These are phyloP conservation scores for Drosophila jambulina DNA, from an alignment of 1,140 invertebrate species.

Conservation along the genomic window DNA sequence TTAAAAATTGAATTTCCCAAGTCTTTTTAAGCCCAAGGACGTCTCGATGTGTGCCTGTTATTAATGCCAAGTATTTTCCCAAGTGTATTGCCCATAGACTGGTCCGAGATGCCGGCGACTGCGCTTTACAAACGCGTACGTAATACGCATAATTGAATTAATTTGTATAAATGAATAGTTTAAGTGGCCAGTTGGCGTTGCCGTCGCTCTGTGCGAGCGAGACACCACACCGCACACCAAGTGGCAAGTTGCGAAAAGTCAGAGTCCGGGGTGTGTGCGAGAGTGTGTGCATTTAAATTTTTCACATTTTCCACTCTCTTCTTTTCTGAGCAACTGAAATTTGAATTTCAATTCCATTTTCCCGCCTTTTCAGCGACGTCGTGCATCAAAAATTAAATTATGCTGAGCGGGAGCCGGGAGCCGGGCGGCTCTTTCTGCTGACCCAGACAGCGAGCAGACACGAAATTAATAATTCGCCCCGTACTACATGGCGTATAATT, in stretches of 20 bases:
- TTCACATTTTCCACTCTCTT: conserved; percentile 63
- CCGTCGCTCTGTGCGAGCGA: conserved; percentile 50
- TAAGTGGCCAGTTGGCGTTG: conserved; percentile 69
- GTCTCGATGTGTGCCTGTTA: neutral
- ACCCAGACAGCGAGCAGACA: conserved; percentile 80
- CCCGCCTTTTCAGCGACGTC: conserved; percentile 45
- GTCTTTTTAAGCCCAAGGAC: neutral
- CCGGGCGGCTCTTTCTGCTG: conserved; percentile 54
- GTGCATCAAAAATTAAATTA: conserved; percentile 80
- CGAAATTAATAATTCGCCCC: conserved; percentile 78
- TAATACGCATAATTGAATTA: conserved; percentile 84
- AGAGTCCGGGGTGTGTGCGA: conserved; percentile 39
- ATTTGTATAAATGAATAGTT: conserved; percentile 84
- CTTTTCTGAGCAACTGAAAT: conserved; percentile 62
- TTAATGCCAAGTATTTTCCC: neutral
- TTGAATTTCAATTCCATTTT: conserved; percentile 78
- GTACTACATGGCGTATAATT: conserved; percentile 82
- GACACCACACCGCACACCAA: conserved; percentile 23
- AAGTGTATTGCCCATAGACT: conserved; percentile 23
- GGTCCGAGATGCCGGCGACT: conserved; percentile 70
- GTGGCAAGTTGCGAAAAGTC: conserved; percentile 41
- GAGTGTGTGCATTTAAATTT: conserved; percentile 75
- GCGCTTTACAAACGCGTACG: conserved; percentile 81
- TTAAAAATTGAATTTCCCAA: neutral
- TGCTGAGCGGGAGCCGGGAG: conserved; percentile 70